phyloP scores from a whole-genome alignment of 1,140 invertebrate species.

The Heliconius eleuchia region DNA sequence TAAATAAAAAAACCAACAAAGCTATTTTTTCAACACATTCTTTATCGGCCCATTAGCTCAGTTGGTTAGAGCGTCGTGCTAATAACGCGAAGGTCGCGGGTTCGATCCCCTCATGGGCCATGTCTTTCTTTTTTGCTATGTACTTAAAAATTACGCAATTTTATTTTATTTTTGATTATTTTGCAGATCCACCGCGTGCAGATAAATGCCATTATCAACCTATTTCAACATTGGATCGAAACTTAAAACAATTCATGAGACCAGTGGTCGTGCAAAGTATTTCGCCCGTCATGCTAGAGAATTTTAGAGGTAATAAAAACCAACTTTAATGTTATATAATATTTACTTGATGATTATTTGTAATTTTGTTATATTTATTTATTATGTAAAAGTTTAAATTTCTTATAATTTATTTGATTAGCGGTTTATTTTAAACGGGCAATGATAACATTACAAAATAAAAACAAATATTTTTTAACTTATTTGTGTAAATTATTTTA shows the following conservation, averaged over 20 bases:
- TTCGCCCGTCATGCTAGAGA: slow-evolving; percentile 80
- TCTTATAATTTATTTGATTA: no score
- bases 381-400: no score
- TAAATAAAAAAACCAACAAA: background rate
- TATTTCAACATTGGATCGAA: slow-evolving; percentile 71
- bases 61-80: slow-evolving; percentile 60
- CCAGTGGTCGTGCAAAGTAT: slow-evolving; percentile 76
- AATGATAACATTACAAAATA: no score
- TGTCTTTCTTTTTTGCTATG: slow-evolving; percentile 41
- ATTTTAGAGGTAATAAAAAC: slow-evolving; percentile 70
- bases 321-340: background rate
- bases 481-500: background rate
- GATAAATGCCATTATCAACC: slow-evolving; percentile 75
- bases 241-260: slow-evolving; percentile 77
- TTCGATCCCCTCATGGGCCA: slow-evolving; percentile 83
- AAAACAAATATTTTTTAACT: no score
- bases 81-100: slow-evolving; percentile 59
- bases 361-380: no score
- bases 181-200: slow-evolving; percentile 65
- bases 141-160: slow-evolving; percentile 14
- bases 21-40: background rate
- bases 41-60: slow-evolving; percentile 53
- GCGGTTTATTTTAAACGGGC: no score
- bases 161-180: slow-evolving; percentile 32
- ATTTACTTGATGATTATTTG: background rate